Conservation (phyloP, 2,797 vertebrate genomes). For the Pangasius djambal region DNA sequence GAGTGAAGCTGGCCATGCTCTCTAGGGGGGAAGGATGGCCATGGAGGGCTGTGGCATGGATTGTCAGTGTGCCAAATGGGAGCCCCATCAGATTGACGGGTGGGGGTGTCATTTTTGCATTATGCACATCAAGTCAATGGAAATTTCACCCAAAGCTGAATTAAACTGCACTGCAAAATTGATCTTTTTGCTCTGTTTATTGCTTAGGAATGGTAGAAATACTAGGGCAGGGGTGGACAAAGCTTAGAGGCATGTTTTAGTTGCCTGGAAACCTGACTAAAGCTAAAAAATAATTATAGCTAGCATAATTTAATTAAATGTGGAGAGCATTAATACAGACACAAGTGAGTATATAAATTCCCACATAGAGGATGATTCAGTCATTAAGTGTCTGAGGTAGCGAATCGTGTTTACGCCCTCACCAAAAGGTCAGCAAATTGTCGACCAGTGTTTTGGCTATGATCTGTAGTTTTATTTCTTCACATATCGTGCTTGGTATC, state of each 20-base stretch:
- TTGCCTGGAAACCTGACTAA: background rate
- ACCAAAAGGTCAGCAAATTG: background rate
- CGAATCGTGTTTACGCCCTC: background rate
- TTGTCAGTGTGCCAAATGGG: too few relatives aligned
- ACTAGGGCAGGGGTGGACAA: background rate
- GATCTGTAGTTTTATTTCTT: background rate
- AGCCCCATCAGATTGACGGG: too few relatives aligned
- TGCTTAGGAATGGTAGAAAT: background rate
- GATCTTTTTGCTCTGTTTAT: background rate
- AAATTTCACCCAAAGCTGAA: background rate
- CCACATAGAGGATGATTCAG: background rate
- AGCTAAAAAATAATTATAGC: background rate
- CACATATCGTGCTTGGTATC: background rate
- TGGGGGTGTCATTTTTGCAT: background rate
- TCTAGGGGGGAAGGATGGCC: background rate
- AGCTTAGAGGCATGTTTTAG: background rate
- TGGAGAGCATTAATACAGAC: background rate
- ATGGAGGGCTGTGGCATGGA: too few relatives aligned
- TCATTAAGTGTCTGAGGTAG: background rate
- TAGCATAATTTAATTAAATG: background rate
- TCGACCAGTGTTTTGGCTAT: background rate
- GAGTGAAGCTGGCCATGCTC: background rate
- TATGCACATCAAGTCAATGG: background rate
- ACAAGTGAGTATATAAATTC: background rate
- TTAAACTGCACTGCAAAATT: background rate